These are phyloP conservation scores for Petrosia ficiformis DNA, from an alignment of 37 sponge, comb jelly and placozoan species.

Conservation along the genomic window DNA sequence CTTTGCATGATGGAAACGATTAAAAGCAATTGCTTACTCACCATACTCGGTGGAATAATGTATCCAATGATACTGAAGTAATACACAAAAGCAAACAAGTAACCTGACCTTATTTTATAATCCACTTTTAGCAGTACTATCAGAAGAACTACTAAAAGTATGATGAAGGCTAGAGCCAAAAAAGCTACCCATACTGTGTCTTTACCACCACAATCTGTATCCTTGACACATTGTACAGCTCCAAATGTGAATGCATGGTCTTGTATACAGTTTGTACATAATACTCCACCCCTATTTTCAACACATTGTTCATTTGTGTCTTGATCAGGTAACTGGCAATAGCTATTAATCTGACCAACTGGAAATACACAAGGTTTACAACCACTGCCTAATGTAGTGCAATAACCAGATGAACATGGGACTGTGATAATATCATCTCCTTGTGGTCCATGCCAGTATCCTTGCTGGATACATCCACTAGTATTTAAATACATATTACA, in stretches of 20 bases:
- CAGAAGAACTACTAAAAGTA: background rate
- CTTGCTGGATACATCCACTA: no score
- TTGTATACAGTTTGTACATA: background rate
- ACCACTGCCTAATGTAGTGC: no score
- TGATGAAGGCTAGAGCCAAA: background rate
- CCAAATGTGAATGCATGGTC: constrained; percentile 13
- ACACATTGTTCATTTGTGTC: constrained; percentile 6
- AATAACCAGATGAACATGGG: no score
- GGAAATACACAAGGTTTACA: no score
- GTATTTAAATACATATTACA: no score
- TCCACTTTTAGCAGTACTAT: constrained; percentile 1
- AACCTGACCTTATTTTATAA: background rate
- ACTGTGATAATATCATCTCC: no score
- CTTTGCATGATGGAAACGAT: background rate
- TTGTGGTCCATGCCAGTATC: no score
- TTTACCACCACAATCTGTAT: background rate
- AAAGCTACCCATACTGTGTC: background rate
- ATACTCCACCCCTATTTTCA: constrained; percentile 4
- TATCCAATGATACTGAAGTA: constrained; percentile 18
- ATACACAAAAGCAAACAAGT: constrained; percentile 10
- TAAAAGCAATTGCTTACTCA: background rate
- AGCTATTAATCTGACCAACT: no score
- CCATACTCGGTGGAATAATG: background rate
- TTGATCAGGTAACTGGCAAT: no score
- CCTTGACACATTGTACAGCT: constrained; percentile 1